These are phyloP conservation scores for Galaxias olidus DNA, from an alignment of 2,797 vertebrate species.

Conservation along the genomic window DNA sequence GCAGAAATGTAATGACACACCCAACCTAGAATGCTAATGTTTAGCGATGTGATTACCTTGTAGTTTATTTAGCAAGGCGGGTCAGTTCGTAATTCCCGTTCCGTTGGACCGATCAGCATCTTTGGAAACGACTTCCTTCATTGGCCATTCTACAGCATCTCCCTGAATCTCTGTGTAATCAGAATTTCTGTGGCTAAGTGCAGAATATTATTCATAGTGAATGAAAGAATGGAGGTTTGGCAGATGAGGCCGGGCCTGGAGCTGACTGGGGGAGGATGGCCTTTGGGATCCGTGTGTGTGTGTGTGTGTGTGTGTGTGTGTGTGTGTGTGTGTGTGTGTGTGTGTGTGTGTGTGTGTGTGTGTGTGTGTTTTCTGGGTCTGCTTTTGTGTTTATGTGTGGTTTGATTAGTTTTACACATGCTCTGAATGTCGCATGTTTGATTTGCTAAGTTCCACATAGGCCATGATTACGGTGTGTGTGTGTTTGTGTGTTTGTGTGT, in stretches of 20 bases:
- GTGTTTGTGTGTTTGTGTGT: background rate
- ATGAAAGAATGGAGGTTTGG: background rate
- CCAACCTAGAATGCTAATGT: constrained; percentile 11
- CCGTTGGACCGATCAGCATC: constrained; percentile 26
- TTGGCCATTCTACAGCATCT: constrained; percentile 24
- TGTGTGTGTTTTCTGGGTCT: no score
- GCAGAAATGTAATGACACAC: background rate
- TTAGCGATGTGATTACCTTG: constrained; percentile 21
- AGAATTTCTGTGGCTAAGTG: constrained; percentile 4
- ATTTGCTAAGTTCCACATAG: background rate
- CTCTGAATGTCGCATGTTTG: background rate
- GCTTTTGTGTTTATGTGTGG: no score
- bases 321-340: background rate
- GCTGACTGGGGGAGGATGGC: no score
- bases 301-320: background rate
- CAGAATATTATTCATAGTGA: constrained; percentile 1
- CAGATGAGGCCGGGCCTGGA: background rate
- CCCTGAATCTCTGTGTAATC: constrained; percentile 10
- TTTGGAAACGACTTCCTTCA: constrained; percentile 16
- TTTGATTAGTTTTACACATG: background rate
- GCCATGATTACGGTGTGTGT: background rate
- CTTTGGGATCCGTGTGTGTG: no score
- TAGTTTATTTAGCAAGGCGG: constrained; percentile 15
- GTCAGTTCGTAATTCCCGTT: constrained; percentile 20
- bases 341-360: background rate